A percentile compares a stretch with the other conserved stretches of the same genome.
phyloP scores from a whole-genome alignment of 2,888 invertebrate species.

The Caenorhabditis uteleia region DNA sequence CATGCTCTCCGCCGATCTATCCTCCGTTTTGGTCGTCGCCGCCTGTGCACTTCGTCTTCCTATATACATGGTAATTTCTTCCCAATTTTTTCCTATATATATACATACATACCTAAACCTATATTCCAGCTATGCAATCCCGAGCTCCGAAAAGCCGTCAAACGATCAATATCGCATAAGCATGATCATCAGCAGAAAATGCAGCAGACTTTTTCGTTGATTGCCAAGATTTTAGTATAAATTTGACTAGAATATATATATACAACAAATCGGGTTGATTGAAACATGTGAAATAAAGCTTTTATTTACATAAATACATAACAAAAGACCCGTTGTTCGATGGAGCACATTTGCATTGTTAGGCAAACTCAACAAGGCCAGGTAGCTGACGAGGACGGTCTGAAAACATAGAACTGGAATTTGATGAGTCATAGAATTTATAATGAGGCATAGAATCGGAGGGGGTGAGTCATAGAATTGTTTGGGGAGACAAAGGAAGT shows the following conservation, averaged over 20 bases:
- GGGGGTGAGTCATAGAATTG: no score
- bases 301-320: no score
- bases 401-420: slow-evolving; percentile 1
- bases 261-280: no score
- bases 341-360: background rate
- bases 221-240: slow-evolving; percentile 34
- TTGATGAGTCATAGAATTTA: background rate
- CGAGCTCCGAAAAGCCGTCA: slow-evolving; percentile 40
- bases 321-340: background rate
- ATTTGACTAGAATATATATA: background rate
- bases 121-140: slow-evolving; percentile 34
- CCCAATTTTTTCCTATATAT: background rate
- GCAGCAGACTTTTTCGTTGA: slow-evolving; percentile 30
- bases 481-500: no score
- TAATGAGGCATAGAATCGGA: no score
- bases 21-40: slow-evolving; percentile 41
- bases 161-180: slow-evolving; percentile 22
- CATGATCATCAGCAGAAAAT: slow-evolving; percentile 32
- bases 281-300: no score
- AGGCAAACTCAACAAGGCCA: slow-evolving; percentile 32
- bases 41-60: slow-evolving; percentile 46
- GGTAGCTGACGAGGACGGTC: slow-evolving; percentile 26
- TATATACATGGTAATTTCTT: slow-evolving; percentile 39
- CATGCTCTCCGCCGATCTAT: slow-evolving; percentile 44
- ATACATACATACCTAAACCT: no score